Conservation (phyloP, 2,113 vertebrate genomes). For the Myodes glareolus region DNA sequence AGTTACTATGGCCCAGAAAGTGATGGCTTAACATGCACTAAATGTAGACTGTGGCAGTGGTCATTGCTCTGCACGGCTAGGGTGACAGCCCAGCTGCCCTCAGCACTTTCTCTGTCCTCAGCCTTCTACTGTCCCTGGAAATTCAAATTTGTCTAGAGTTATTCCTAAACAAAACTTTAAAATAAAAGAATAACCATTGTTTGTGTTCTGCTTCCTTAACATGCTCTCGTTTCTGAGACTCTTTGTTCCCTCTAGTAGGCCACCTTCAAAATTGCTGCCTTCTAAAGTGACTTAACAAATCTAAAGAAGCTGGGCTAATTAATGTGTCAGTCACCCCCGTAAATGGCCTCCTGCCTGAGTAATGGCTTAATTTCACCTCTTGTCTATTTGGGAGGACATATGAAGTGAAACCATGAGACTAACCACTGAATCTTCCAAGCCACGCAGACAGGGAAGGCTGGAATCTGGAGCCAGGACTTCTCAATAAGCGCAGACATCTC, state of each 20-base stretch:
- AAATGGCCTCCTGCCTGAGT: not conserved
- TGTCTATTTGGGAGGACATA: not conserved
- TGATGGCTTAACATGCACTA: not conserved
- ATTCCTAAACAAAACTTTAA: not conserved
- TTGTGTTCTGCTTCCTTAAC: not conserved
- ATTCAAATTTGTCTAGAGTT: not conserved
- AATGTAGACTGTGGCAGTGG: not conserved
- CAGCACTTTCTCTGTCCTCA: not conserved
- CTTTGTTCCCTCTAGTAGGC: not conserved
- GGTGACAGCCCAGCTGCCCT: not conserved
- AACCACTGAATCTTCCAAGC: not conserved
- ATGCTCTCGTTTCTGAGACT: not conserved
- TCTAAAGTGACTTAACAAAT: not conserved
- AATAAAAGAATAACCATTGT: not conserved
- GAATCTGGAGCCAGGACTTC: not conserved
- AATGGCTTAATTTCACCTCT: not conserved
- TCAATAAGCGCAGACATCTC: not conserved
- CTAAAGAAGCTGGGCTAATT: not conserved
- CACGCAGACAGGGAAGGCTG: not conserved
- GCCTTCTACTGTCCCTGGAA: not conserved
- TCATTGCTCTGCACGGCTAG: not conserved
- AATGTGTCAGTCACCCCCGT: not conserved
- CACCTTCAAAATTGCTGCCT: not conserved
- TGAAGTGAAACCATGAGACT: not conserved
- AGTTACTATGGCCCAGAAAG: not conserved